phyloP scores from a whole-genome alignment of 1,140 invertebrate genomes.

The Atta colombica region DNA sequence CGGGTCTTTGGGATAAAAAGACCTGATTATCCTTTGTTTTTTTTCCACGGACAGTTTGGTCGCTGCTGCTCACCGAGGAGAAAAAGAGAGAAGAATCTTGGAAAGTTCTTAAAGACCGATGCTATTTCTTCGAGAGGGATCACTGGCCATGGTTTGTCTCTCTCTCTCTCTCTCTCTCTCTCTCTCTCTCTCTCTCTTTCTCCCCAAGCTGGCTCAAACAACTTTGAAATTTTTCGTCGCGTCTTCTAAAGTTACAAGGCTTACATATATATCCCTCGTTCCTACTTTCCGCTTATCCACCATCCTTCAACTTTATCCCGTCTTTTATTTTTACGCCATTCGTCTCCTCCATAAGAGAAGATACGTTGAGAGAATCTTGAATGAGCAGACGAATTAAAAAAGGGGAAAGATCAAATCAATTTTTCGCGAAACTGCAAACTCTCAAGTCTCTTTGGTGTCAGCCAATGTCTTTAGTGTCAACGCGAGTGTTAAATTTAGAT shows the following conservation, averaged over 20 bases:
- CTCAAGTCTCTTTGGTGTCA: not conserved
- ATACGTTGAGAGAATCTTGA: slow-evolving; percentile 21
- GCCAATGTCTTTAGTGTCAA: not conserved
- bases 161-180: not conserved
- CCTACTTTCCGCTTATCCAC: slow-evolving; percentile 56
- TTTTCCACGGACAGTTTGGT: slow-evolving; percentile 58
- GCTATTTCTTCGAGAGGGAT: slow-evolving; percentile 49
- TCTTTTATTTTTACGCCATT: slow-evolving; percentile 34
- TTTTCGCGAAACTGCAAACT: not conserved
- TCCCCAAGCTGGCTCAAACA: slow-evolving; percentile 52
- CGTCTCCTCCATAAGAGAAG: not conserved
- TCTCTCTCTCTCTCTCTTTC: not conserved
- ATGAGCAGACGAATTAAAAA: slow-evolving; percentile 11
- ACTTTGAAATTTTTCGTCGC: slow-evolving; percentile 70
- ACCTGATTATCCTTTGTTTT: slow-evolving; percentile 75
- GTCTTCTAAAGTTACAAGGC: slow-evolving; percentile 50
- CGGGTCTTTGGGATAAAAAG: slow-evolving; percentile 65
- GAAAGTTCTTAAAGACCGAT: slow-evolving; percentile 75
- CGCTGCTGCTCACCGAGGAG: slow-evolving; percentile 4
- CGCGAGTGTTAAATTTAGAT: not conserved
- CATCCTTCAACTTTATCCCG: slow-evolving; percentile 73
- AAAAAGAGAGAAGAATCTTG: slow-evolving; percentile 22
- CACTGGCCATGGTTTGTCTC: slow-evolving; percentile 74
- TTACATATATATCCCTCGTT: slow-evolving; percentile 57
- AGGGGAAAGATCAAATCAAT: not conserved